Conservation (phyloP, 2,797 vertebrate genomes). For the Pangasius larnaudii region DNA sequence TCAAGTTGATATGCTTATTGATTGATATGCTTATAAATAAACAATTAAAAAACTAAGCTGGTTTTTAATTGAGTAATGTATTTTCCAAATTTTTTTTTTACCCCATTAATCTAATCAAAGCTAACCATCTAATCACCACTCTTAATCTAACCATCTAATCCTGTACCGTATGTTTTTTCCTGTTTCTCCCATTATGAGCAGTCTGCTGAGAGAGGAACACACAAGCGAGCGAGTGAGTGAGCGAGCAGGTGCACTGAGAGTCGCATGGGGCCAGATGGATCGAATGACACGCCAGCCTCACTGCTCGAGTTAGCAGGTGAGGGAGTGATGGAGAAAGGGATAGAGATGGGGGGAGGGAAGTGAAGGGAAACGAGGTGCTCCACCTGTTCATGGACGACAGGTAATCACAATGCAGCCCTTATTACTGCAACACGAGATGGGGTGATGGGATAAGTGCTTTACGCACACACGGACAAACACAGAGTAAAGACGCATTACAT, state of each 20-base stretch:
- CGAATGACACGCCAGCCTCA: slow-evolving; percentile 45
- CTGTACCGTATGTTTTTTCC: neutral
- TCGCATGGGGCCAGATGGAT: slow-evolving; percentile 41
- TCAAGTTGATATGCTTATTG: no score
- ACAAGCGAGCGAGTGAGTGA: neutral
- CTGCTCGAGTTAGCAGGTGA: slow-evolving; percentile 35
- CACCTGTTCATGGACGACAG: slow-evolving; percentile 49
- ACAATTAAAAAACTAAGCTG: neutral
- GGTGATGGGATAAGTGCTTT: slow-evolving; percentile 25
- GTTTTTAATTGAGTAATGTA: neutral
- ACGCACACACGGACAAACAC: neutral
- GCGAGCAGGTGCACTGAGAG: slow-evolving; percentile 36
- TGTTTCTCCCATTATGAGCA: slow-evolving; percentile 19
- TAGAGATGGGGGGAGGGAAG: slow-evolving; percentile 10
- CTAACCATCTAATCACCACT: neutral
- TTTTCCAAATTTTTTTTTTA: neutral
- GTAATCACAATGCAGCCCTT: slow-evolving; percentile 47
- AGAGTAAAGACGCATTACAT: slow-evolving; percentile 10
- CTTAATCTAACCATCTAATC: slow-evolving; percentile 33
- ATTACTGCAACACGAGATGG: slow-evolving; percentile 36
- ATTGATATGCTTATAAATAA: neutral
- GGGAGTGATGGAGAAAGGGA: slow-evolving; percentile 29
- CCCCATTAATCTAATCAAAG: slow-evolving; percentile 12
- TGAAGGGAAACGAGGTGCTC: slow-evolving; percentile 37
- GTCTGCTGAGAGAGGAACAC: slow-evolving; percentile 31